Base-by-base conservation (phyloP, 2,797 vertebrate species). In the Hylomyscus alleni region DNA sequence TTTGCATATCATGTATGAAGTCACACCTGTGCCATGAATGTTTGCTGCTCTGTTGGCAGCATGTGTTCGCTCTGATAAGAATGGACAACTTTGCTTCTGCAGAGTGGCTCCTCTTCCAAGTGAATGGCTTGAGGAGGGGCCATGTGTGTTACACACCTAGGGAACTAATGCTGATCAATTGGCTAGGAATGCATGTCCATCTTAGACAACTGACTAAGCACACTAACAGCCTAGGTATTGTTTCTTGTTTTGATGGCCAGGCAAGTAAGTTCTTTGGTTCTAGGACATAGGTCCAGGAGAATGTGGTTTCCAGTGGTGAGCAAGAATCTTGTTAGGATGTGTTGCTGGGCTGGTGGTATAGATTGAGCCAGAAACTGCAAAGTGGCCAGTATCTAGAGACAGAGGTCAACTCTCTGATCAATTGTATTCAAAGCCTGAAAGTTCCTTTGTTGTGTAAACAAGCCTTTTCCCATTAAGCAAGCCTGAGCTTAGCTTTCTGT, bases 41-140 rank as follows among this genome's bases (percentile, higher is more conserved):
- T 15, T 44, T 77, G 12, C 22, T 54, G 6, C 34, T 95, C 82
- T 95, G 44, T 52, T 69, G 20, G 17, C 6, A 15, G 6, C 2
- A 40, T 62, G 24, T 40, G 62, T 50, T 31, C 22, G 1, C 40
- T 17, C 75, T 34, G 67, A 54, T 40, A 83, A 72, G 19, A 69
- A 7, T 22, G 31, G 29, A 6, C 5, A 52, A 31, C 58, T 31
- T 34, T 40, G 31, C 6, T 84, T 93, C 50, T 65, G 72, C 3
- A 6, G 14, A 26, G 29, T 0, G 2, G 3, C 3, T 26, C 14
- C 24, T 7, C 17, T 56, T 2, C 2, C 11, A 54, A 56, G 24
- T 72, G 56, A 65, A 81, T 8, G 67, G 12, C 10, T 83, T n/a
- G 11, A 37, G 56, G 24, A n/a, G 6, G 65, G 4, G n/a, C 22